These are phyloP conservation scores for Clanis bilineata DNA, from an alignment of 2,888 invertebrate genomes.

Conservation along the genomic window DNA sequence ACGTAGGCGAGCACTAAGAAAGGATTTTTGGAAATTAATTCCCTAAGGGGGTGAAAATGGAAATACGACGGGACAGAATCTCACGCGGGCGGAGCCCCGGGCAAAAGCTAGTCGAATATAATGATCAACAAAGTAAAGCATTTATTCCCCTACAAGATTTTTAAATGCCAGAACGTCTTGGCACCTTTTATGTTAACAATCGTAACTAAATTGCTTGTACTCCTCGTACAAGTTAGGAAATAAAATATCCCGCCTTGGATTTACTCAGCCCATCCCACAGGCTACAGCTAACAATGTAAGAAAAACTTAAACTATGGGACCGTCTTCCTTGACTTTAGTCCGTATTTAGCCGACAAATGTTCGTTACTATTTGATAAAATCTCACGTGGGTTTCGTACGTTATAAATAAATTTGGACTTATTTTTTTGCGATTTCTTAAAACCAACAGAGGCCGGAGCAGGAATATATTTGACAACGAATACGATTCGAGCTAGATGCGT, in stretches of 20 bases:
- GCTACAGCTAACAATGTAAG: slow-evolving; percentile 33
- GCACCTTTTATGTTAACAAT: slow-evolving; percentile 14
- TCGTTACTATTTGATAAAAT: slow-evolving; percentile 16
- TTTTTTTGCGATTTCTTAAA: too few relatives aligned
- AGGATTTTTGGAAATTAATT: too few relatives aligned
- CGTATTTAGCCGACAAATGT: slow-evolving; percentile 17
- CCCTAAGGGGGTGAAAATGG: too few relatives aligned
- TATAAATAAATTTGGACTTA: neutral
- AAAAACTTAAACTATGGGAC: slow-evolving; percentile 25
- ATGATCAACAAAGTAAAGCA: neutral
- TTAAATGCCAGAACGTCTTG: slow-evolving; percentile 15
- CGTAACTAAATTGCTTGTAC: slow-evolving; percentile 8
- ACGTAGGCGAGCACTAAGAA: too few relatives aligned
- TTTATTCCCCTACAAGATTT: neutral
- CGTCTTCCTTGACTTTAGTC: slow-evolving; percentile 19
- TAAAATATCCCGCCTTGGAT: slow-evolving; percentile 28
- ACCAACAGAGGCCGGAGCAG: too few relatives aligned
- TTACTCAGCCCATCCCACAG: slow-evolving; percentile 31
- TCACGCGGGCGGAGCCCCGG: too few relatives aligned
- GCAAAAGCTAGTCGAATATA: too few relatives aligned
- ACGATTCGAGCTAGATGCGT: too few relatives aligned
- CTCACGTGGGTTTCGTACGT: slow-evolving; percentile 11
- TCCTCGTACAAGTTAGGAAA: slow-evolving; percentile 11
- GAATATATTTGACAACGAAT: too few relatives aligned
- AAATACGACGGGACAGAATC: too few relatives aligned